Evolutionary conservation across 1,140 invertebrate genomes (phyloP), one percentile per base, ranked within the genome.

Genomic region (Ceratosolen fusciceps): DNA sequence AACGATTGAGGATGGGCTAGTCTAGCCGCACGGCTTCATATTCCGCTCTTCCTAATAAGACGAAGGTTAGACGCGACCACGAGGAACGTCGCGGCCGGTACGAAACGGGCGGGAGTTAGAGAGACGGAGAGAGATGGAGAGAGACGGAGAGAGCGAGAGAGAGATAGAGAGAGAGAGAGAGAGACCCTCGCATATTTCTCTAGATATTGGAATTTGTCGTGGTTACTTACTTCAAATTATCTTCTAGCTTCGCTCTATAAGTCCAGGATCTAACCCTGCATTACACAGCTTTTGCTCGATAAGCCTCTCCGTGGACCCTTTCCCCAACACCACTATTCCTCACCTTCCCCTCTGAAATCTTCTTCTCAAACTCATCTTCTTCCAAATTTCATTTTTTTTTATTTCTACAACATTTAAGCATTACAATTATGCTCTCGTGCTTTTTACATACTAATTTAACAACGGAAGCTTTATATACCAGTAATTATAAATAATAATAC

Each of bases 141-240:
- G n/a, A n/a, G n/a, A n/a, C n/a, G n/a, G n/a, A n/a, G n/a, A n/a
- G n/a, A n/a, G n/a, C n/a, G n/a, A n/a, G n/a, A n/a, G n/a, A n/a
- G n/a, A n/a, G n/a, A n/a, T n/a, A n/a, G n/a, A n/a, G n/a, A n/a
- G n/a, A n/a, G n/a, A n/a, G n/a, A n/a, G n/a, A n/a, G n/a, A n/a
- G n/a, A n/a, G n/a, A n/a, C n/a, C 83, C 83, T 84, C 81, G 86
- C 88, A 90, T 90, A 89, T 90, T 90, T 89, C 88, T 87, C 81
- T 78, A 87, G 89, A 88, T 90, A 90, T 90, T 90, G 88, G 89
- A 90, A 90, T 90, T 90, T 90, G 88, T 90, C 88, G 89, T 87
- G 88, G 88, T 90, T 89, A 88, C 85, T 86, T 87, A 85, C 89
- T 89, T 89, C 86, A 87, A 89, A 90, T 90, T 89, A 89, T 89